Evolutionary conservation across 1,140 invertebrate genomes (phyloP), one percentile per base, ranked within the genome.

Genomic region (Dolichoris vasculosae): DNA sequence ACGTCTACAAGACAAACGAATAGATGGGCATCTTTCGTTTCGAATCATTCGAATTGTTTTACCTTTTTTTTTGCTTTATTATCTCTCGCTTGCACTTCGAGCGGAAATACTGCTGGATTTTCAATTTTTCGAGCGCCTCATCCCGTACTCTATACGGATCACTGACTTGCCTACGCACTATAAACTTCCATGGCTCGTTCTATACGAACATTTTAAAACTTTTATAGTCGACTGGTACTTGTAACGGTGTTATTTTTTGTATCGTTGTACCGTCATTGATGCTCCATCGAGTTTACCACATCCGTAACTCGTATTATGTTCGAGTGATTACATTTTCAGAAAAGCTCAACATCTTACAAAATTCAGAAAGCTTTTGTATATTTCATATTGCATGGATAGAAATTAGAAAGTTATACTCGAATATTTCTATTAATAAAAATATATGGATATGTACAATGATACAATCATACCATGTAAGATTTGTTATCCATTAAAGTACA

Each of bases 1-100:
- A 43, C 35, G 83, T 85, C 77, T 75, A 32, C n/a, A 59, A 80
- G 64, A 63, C 46, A 85, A 85, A 80, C 77, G 71, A 85, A 85
- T 85, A 67, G 55, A 38, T 38, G n/a, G 20, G 71, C 59, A 51
- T 69, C 35, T 84, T 84, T 79, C 75, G 73, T 78, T 38, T 35
- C 20, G 43, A 64, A 84, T 78, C 59, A 78, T 64, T 15, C 40
- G 4, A 48, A 77, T 43, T 78, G 30, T 59, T 82, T 35, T 67
- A 67, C 2, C 51, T 75, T 51, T n/a, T 43, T 48, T 43, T 55
- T 32, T 71, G 30, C 15, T 77, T 35, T 48, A 77, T 35, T 77
- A 48, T 77, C 38, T 40, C 7, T 7, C 4, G 35, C 13, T 13
- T 30, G 3, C 9, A 32, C 59, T 67, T 81, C 51, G 69, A 59